Evolutionary conservation across 1,140 invertebrate genomes (phyloP).

Genomic region (Liolophura sinensis): DNA sequence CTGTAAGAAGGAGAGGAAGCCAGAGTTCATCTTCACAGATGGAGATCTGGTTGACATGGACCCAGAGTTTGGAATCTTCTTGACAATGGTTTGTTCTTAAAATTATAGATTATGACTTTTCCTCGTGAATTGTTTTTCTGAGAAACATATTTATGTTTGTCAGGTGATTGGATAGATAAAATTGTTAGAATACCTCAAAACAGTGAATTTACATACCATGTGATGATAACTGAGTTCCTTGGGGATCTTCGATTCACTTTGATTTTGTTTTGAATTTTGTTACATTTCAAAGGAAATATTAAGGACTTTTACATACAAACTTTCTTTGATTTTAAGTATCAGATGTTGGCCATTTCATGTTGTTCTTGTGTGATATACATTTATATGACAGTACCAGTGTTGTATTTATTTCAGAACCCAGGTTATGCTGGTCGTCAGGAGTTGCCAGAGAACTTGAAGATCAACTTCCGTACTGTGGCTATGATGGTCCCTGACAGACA

Average conservation of each 20-base stretch:
- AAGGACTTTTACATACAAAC: too few species aligned
- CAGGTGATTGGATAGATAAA: too few species aligned
- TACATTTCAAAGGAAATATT: too few species aligned
- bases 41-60: slow-evolving; percentile 93
- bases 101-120: neutral
- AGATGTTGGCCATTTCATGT: too few species aligned
- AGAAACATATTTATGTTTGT: neutral
- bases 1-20: slow-evolving; percentile 91
- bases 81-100: slow-evolving; percentile 81
- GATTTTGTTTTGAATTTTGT: too few species aligned
- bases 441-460: slow-evolving; percentile 97
- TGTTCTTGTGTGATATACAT: too few species aligned
- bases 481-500: slow-evolving; percentile 99
- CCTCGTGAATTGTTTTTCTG: neutral
- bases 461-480: slow-evolving; percentile 95
- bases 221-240: too few species aligned
- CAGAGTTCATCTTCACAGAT: slow-evolving; percentile 89
- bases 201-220: too few species aligned
- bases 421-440: slow-evolving; percentile 96
- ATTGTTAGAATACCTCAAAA: neutral
- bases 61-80: slow-evolving; percentile 95
- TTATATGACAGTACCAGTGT: too few species aligned
- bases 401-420: slow-evolving; percentile 72
- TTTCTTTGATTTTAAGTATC: too few species aligned
- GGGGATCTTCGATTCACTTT: too few species aligned